Percentiles rank a stretch among this genome's conserved stretches.
These are phyloP conservation scores for Sphaerodactylus townsendi DNA, from an alignment of 2,113 vertebrate species.

Conservation along the genomic window DNA sequence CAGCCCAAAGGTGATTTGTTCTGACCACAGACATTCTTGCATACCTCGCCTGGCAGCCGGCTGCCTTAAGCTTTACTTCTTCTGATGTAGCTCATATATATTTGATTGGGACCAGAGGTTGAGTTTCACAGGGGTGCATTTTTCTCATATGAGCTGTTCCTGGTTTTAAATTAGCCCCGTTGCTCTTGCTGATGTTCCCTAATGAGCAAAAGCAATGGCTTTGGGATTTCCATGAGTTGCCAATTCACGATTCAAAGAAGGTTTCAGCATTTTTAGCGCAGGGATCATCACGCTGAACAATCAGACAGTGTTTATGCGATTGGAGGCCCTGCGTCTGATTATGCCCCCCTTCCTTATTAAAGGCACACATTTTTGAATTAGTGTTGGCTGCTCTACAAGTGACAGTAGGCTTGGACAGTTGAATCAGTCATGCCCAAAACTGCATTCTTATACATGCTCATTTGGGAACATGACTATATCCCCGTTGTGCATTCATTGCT, in stretches of 20 bases:
- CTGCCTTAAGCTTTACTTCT: background rate
- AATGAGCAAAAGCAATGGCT: slow-evolving; percentile 17
- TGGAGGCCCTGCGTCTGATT: no score
- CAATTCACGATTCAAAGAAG: background rate
- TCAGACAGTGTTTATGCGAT: background rate
- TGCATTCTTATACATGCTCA: no score
- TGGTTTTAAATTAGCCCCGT: slow-evolving; percentile 20
- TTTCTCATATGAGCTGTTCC: background rate
- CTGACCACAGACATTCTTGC: background rate
- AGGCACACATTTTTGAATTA: background rate
- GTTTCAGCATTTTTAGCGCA: background rate
- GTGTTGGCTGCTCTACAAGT: background rate
- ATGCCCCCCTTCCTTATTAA: background rate
- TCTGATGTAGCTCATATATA: slow-evolving; percentile 5
- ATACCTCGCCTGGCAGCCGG: background rate
- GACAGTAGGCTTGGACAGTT: background rate
- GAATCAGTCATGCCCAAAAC: no score
- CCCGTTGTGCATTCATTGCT: no score
- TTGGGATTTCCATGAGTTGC: background rate
- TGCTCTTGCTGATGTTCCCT: slow-evolving; percentile 12
- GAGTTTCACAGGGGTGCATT: background rate
- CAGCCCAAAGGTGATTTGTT: background rate
- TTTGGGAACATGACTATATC: no score
- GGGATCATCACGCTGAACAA: background rate
- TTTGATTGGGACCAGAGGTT: background rate